Evolutionary conservation across 2,888 invertebrate genomes (phyloP), one percentile per base, ranked within the genome.

Genomic region (Leptopilina myrica): DNA sequence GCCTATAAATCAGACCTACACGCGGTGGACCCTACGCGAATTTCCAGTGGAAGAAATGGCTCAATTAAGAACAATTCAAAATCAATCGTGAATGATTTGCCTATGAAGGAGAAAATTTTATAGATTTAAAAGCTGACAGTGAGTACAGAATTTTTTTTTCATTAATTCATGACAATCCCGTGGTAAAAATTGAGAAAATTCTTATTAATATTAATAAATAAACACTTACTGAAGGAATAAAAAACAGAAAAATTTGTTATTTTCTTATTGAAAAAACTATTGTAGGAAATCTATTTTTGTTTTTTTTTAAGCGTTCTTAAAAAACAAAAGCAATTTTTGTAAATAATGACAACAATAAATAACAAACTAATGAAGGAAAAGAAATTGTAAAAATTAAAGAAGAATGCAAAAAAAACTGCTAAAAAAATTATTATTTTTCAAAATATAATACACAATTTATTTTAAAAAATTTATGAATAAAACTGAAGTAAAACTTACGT

Each of bases 1-100:
- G 76, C 69, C 81, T 77, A 84, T 84, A 86, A 86, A 86, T 86
- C 85, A 85, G 81, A 46, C n/a, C 65, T 65, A 65, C 80, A 76
- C 69, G 49, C 69, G 49, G 9, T 76, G 64, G 75, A 49, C 12
- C 49, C 49, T 43, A 11, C 77, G 79, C 69, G 76, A 84, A 81
- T 84, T 81, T 80, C 67, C 40, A 49, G 49, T 49, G 12, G 49
- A 49, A 69, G 20, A 69, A 69, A 69, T 69, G 20, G 67, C 49
- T 65, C 76, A 78, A 76, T 77, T 76, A 79, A 78, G 73, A 66
- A 79, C 26, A 64, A 79, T 40, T 46, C 66, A 66, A 66, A 66
- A 67, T 67, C 66, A 66, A 46, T 66, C 46, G 9, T 46, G 43
- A 62, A 20, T 62, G 62, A 62, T 62, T 62, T 62, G 62, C 20